These are phyloP conservation scores for Chloromyia formosa DNA, from an alignment of 2,888 invertebrate genomes.

Conservation along the genomic window DNA sequence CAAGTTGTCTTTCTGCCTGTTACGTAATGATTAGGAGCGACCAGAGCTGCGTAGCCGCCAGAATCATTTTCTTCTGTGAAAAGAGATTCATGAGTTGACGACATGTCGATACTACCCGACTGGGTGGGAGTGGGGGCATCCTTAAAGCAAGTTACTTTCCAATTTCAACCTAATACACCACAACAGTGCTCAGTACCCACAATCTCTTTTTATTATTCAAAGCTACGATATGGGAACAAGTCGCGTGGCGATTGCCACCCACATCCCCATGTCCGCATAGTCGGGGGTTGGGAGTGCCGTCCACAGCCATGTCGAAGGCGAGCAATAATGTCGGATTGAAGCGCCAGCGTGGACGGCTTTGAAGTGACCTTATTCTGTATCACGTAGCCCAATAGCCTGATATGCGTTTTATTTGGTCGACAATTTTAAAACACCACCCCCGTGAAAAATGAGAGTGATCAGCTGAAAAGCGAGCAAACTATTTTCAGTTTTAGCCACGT, in stretches of 20 bases:
- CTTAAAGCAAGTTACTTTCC: too few relatives aligned
- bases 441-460: not conserved
- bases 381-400: too few relatives aligned
- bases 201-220: not conserved
- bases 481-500: not conserved
- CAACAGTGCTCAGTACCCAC: too few relatives aligned
- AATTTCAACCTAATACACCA: too few relatives aligned
- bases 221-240: not conserved
- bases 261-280: not conserved
- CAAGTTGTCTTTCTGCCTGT: too few relatives aligned
- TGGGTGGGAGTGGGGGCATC: too few relatives aligned
- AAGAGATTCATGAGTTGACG: too few relatives aligned
- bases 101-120: too few relatives aligned
- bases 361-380: too few relatives aligned
- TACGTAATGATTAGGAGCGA: too few relatives aligned
- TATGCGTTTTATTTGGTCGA: not conserved
- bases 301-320: not conserved
- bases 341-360: conserved; percentile 13
- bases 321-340: not conserved
- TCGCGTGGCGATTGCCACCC: conserved; percentile 24
- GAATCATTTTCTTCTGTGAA: too few relatives aligned
- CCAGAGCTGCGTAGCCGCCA: too few relatives aligned
- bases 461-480: not conserved
- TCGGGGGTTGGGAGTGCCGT: conserved; percentile 15
- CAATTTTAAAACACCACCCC: not conserved